Percentiles rank a stretch among this genome's conserved stretches.
Evolutionary conservation across 2,113 vertebrate species (phyloP).

Genomic region (Cairina moschata): DNA sequence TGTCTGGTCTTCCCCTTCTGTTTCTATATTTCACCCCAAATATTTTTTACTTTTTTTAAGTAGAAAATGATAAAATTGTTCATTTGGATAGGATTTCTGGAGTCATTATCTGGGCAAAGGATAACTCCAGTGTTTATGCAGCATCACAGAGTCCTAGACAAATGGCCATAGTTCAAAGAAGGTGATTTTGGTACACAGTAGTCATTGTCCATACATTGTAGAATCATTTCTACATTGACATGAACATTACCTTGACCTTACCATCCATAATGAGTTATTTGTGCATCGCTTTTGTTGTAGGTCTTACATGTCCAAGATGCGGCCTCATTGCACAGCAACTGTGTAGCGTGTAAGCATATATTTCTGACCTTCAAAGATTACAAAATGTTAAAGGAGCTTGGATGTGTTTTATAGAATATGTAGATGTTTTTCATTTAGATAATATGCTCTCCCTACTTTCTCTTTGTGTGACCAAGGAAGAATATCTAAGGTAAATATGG

Average conservation of each 20-base stretch:
- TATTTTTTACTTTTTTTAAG: not conserved
- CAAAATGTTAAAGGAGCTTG: not conserved
- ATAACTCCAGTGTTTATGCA: not conserved
- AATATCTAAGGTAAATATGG: not conserved
- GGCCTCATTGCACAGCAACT: not conserved
- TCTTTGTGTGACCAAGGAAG: not conserved
- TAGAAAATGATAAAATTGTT: not conserved
- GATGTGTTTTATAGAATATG: not conserved
- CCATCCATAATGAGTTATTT: not conserved
- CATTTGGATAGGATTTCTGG: not conserved
- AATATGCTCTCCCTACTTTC: not conserved
- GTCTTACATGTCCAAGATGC: not conserved
- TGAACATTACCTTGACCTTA: not conserved
- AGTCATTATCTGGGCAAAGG: not conserved
- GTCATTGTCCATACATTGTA: not conserved
- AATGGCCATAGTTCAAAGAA: not conserved
- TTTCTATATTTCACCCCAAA: not conserved
- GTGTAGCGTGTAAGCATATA: not conserved
- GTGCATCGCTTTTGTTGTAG: not conserved
- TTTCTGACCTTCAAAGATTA: not conserved
- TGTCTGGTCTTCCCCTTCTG: not conserved
- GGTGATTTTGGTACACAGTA: not conserved
- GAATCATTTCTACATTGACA: not conserved
- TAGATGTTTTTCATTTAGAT: not conserved
- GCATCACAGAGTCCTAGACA: not conserved